A percentile compares a stretch with the other conserved stretches of the same genome.
phyloP scores from a whole-genome alignment of 2,113 vertebrate species.

The Neoarius graeffei region DNA sequence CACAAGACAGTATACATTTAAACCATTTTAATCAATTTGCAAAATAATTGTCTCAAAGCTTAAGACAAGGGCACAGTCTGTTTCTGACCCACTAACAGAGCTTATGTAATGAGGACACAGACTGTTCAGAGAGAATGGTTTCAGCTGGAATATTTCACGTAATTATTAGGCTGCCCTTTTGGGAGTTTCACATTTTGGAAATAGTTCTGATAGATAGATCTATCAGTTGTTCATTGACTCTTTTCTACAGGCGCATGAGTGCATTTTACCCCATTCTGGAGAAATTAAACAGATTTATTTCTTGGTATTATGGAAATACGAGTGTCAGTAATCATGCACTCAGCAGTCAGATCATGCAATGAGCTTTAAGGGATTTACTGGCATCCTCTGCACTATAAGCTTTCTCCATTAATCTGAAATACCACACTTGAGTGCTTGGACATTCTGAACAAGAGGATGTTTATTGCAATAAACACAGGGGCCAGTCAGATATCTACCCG shows the following conservation, averaged over 20 bases:
- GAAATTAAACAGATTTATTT: slow-evolving; percentile 62
- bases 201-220: background rate
- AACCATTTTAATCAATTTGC: slow-evolving; percentile 24
- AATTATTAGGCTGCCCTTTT: slow-evolving; percentile 13
- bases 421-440: background rate
- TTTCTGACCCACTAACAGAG: slow-evolving; percentile 22
- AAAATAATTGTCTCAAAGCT: slow-evolving; percentile 14
- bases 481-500: background rate
- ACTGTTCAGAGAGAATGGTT: background rate
- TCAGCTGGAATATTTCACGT: slow-evolving; percentile 5
- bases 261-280: background rate
- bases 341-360: slow-evolving; percentile 43
- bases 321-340: slow-evolving; percentile 62
- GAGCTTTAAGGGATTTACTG: slow-evolving; percentile 64
- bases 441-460: background rate
- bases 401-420: slow-evolving; percentile 58
- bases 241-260: background rate
- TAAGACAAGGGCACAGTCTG: slow-evolving; percentile 21
- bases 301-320: slow-evolving; percentile 41
- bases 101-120: slow-evolving; percentile 38
- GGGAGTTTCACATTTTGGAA: slow-evolving; percentile 15
- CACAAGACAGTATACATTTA: background rate
- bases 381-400: slow-evolving; percentile 50
- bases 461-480: background rate
- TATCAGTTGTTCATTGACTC: background rate